Evolutionary conservation across 1,140 invertebrate genomes (phyloP), one percentile per base, ranked within the genome.

Genomic region (Drosophila persimilis): DNA sequence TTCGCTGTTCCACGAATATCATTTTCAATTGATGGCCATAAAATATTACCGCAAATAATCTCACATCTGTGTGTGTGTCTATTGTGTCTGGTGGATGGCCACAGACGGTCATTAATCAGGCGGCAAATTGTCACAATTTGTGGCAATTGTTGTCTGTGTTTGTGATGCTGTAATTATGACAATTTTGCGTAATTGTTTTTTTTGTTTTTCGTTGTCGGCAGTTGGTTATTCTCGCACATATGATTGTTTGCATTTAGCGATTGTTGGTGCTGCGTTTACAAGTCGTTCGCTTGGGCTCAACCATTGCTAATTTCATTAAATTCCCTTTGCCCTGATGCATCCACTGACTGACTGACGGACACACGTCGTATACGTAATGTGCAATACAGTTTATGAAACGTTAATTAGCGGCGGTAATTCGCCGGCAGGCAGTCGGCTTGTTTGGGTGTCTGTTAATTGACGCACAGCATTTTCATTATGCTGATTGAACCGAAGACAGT

Each of bases 281-380:
- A 79, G 60, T 51, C 50, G 55, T 52, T 61, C 55, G 58, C 71
- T 73, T 62, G 54, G 53, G 71, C 84, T 73, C 70, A 83, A 88
- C 83, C 78, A 78, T 39, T 61, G 84, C 78, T 88, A 88, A 88
- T 88, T 88, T 89, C 71, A 88, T 88, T 88, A 73, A 88, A 83
- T 85, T 77, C 83, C 67, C 80, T 53, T 69, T 70, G 78, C 62
- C 57, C 65, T 15, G 35, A 39, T 3, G 4, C 11, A n/a, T 22
- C 17, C 20, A 13, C 31, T 24, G 41, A 41, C 17, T n/a, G 17
- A 43, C 29, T 45, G 48, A 15, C 43, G 54, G 62, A 69, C 75
- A 88, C 83, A 66, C 69, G 79, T 61, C 83, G 84, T 67, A 77
- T 89, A 65, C 72, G 75, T 86, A 83, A 88, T 83, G 62, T 59